Conservation (phyloP, 53 echinoderm and acorn worm genomes). For the Henricia sp. region DNA sequence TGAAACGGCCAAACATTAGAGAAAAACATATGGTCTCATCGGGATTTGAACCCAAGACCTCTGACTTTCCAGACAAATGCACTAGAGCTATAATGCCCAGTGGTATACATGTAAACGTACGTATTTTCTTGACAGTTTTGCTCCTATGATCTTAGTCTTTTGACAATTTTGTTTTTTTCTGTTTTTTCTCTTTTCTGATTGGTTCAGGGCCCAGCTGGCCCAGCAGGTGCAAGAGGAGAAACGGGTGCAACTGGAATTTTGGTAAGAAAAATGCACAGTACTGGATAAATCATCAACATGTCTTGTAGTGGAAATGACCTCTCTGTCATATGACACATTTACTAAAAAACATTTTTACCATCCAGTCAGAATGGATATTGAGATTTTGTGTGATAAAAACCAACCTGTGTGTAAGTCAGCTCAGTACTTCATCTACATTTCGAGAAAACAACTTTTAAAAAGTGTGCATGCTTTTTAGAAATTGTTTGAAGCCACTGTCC, state of each 20-base stretch:
- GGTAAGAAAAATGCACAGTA: neutral
- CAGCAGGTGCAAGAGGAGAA: constrained; percentile 53
- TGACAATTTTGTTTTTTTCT: neutral
- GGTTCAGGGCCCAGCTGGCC: constrained; percentile 79
- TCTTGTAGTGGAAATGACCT: neutral
- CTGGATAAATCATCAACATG: neutral
- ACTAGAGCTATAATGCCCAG: neutral
- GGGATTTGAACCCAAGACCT: too few species aligned
- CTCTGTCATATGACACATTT: neutral
- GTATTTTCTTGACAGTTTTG: neutral
- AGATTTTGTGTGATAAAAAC: too few species aligned
- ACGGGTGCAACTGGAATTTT: constrained; percentile 31
- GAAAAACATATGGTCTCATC: neutral
- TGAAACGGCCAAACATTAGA: neutral
- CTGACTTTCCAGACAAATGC: neutral
- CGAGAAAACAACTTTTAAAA: neutral
- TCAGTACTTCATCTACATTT: too few species aligned
- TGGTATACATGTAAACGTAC: too few species aligned
- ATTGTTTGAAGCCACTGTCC: too few species aligned
- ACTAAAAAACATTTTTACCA: neutral
- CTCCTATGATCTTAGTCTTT: neutral
- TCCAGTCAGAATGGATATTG: neutral
- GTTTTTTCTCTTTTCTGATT: neutral
- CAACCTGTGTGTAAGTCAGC: too few species aligned
- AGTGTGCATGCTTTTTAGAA: neutral